phyloP scores from a whole-genome alignment of 2,113 vertebrate species.

The Cryptoleucopteryx plumbea region DNA sequence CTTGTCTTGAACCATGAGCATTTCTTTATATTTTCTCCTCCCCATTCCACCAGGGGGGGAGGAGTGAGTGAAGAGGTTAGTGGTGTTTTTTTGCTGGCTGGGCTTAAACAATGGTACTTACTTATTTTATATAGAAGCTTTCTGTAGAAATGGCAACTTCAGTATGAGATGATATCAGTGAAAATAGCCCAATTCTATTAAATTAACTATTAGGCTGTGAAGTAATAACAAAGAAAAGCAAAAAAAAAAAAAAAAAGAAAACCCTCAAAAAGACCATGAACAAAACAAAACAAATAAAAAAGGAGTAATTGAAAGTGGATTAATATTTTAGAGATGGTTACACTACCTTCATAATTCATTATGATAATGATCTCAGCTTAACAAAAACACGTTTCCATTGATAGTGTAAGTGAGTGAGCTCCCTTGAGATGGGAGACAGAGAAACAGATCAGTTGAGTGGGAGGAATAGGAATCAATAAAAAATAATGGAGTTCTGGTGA shows the following conservation, averaged over 20 bases:
- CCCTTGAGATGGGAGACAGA: background rate
- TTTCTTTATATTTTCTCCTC: no score
- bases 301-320: background rate
- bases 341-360: background rate
- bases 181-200: background rate
- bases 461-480: background rate
- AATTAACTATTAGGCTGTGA: background rate
- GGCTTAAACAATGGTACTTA: no score
- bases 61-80: no score
- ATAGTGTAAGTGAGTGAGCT: rapidly evolving
- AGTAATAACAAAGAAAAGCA: background rate
- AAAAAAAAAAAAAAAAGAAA: background rate
- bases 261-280: background rate
- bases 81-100: no score
- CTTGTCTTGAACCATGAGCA: no score
- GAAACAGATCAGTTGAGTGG: background rate
- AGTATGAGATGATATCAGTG: background rate
- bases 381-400: background rate
- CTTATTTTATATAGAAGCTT: background rate
- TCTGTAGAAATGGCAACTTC: background rate
- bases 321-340: background rate
- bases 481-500: background rate
- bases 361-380: background rate
- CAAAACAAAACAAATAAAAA: background rate
- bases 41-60: no score